Percentiles rank a stretch among this genome's conserved stretches.
Conservation (phyloP, 2,888 invertebrate species). For the Rhamphomyia laevipes region DNA sequence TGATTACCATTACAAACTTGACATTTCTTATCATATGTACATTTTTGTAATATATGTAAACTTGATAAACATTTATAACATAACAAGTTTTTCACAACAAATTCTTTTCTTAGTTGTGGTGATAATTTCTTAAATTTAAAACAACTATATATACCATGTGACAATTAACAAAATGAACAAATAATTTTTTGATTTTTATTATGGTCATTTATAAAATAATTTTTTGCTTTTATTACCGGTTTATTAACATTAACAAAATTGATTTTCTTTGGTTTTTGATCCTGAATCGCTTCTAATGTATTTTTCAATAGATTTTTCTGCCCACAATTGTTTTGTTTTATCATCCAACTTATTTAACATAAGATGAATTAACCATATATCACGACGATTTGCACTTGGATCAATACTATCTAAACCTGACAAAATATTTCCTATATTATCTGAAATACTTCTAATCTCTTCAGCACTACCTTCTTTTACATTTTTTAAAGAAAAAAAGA, state of each 20-base stretch:
- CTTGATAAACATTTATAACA: not conserved
- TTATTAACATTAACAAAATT: too few species aligned
- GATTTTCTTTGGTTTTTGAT: not conserved
- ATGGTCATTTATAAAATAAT: too few species aligned
- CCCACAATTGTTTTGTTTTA: too few species aligned
- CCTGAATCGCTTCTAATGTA: not conserved
- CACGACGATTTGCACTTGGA: not conserved
- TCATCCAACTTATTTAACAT: too few species aligned
- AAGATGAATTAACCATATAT: not conserved
- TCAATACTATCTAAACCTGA: not conserved
- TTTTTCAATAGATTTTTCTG: too few species aligned
- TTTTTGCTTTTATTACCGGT: too few species aligned
- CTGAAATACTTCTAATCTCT: not conserved
- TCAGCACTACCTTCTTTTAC: not conserved
- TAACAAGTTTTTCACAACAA: not conserved
- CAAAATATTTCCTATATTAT: not conserved
- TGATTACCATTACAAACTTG: not conserved
- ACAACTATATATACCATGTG: too few species aligned
- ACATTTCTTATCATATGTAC: not conserved
- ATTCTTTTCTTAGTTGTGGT: not conserved
- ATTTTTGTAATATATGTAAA: not conserved
- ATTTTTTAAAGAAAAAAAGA: too few species aligned
- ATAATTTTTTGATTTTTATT: too few species aligned
- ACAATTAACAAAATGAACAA: too few species aligned
- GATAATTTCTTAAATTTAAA: not conserved